Percentiles rank a stretch among this genome's conserved stretches.
Conservation (phyloP, 2,113 vertebrate genomes). For the Zeus faber region DNA sequence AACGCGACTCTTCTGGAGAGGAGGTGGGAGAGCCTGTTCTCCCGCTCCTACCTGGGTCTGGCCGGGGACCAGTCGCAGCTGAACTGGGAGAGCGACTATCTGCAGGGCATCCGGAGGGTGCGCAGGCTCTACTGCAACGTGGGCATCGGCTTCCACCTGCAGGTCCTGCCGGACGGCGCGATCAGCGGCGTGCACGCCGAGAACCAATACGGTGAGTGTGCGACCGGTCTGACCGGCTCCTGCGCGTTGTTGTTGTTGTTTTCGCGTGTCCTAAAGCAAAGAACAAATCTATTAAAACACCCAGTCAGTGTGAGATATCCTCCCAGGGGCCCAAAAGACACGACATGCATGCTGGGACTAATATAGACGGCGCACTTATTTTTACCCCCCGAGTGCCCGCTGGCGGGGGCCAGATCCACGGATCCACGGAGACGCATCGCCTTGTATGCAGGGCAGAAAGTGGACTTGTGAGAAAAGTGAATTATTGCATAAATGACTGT, state of each 20-base stretch:
- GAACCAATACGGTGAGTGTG: constrained; percentile 95
- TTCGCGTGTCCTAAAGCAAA: constrained; percentile 67
- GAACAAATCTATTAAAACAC: constrained; percentile 53
- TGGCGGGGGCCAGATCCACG: constrained; percentile 30
- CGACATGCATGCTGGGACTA: constrained; percentile 71
- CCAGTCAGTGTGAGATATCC: constrained; percentile 57
- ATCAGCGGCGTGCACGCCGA: constrained; percentile 92
- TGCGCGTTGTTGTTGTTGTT: constrained; percentile 48
- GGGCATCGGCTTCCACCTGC: constrained; percentile 98
- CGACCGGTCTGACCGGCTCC: no score
- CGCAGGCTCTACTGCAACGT: constrained; percentile 97
- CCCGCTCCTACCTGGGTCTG: constrained; percentile 87
- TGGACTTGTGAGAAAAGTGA: background rate
- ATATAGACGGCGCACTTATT: constrained; percentile 76
- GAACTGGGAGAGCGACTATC: constrained; percentile 94
- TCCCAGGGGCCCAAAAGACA: constrained; percentile 57
- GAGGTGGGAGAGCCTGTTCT: constrained; percentile 85
- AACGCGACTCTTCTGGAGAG: constrained; percentile 84
- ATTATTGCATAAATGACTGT: background rate
- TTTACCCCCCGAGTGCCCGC: constrained; percentile 72
- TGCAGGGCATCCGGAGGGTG: constrained; percentile 94
- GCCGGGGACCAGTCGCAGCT: constrained; percentile 82
- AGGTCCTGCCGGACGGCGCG: constrained; percentile 90
- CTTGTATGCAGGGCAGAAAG: constrained; percentile 39
- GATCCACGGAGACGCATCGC: constrained; percentile 43